Evolutionary conservation across 2,888 invertebrate species (phyloP).

Genomic region (Platycheirus albimanus): DNA sequence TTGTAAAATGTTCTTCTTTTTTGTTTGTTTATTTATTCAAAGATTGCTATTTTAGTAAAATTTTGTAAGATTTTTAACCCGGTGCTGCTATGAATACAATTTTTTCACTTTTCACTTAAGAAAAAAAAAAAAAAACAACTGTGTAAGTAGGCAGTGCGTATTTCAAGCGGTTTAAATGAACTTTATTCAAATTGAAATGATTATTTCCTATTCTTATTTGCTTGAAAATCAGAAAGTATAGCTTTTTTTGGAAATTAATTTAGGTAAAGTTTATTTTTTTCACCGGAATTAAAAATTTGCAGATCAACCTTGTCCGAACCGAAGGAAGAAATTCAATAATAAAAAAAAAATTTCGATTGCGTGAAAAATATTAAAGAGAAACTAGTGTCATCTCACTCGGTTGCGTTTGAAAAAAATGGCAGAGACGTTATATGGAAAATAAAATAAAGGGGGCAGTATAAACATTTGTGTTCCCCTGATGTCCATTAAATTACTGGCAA

Average conservation of each 20-base stretch:
- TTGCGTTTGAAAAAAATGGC: background rate
- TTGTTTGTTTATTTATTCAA: constrained; percentile 26
- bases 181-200: constrained; percentile 12
- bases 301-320: constrained; percentile 43
- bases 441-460: too few species aligned
- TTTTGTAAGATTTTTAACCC: constrained; percentile 1
- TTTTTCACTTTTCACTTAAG: constrained; percentile 18
- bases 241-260: constrained; percentile 15
- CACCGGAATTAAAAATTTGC: constrained; percentile 47
- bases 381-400: constrained; percentile 34
- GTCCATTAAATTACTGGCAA: too few species aligned
- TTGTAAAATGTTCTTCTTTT: constrained; percentile 29
- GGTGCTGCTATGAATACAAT: background rate
- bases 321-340: constrained; percentile 68
- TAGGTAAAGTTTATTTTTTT: constrained; percentile 31
- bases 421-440: constrained; percentile 1
- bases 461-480: too few species aligned
- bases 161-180: background rate
- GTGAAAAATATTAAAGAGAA: constrained; percentile 3
- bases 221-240: constrained; percentile 6
- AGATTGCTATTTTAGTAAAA: constrained; percentile 22
- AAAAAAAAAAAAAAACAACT: constrained; percentile 2
- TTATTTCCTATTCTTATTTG: background rate
- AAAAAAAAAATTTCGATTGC: constrained; percentile 29
- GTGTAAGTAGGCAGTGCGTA: constrained; percentile 9